phyloP scores from a whole-genome alignment of 2,888 invertebrate species.

The Keiferia lycopersicella region DNA sequence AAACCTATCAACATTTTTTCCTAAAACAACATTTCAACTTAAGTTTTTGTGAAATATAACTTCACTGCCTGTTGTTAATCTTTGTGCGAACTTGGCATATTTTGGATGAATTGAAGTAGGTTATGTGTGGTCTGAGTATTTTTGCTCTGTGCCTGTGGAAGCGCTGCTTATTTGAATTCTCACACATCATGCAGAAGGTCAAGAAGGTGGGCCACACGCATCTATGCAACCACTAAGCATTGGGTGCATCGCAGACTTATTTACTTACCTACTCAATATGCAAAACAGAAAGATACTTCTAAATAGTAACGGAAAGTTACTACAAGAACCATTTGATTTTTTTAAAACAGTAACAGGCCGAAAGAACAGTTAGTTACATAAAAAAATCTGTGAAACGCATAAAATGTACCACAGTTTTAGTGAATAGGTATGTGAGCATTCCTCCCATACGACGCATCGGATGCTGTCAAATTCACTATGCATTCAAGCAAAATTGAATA shows the following conservation, averaged over 20 bases:
- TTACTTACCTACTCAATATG: background rate
- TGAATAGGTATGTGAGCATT: background rate
- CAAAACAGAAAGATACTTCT: background rate
- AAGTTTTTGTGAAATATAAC: too few species aligned
- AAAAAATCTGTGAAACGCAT: background rate
- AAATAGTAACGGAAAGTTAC: slow-evolving; percentile 12
- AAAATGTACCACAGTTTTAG: slow-evolving; percentile 1
- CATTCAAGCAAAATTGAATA: background rate
- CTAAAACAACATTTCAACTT: too few species aligned
- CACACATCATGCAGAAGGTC: background rate
- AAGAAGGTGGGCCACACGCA: background rate
- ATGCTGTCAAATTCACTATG: background rate
- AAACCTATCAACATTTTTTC: too few species aligned
- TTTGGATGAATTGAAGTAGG: too few species aligned
- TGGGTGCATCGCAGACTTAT: background rate
- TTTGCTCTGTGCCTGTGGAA: too few species aligned
- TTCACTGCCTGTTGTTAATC: too few species aligned
- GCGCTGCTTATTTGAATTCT: background rate
- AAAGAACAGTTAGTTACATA: too few species aligned
- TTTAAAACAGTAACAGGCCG: too few species aligned
- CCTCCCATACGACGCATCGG: background rate
- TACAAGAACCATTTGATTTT: background rate
- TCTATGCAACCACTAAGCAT: background rate
- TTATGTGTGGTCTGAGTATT: too few species aligned
- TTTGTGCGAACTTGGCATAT: too few species aligned